phyloP scores from a whole-genome alignment of 2,888 invertebrate genomes.

The Xestoiulus laeticollis region DNA sequence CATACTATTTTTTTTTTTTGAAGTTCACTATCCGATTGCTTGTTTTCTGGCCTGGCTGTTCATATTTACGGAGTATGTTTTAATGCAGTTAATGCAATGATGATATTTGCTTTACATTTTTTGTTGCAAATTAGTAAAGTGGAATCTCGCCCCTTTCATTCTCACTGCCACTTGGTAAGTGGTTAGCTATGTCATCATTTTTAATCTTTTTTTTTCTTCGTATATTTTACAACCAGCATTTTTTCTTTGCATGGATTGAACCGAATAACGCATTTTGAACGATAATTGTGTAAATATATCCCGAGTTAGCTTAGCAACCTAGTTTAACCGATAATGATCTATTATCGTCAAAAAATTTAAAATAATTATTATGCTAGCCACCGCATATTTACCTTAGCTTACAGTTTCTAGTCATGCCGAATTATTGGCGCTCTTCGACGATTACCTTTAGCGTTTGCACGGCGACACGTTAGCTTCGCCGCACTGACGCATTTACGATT shows the following conservation, averaged over 20 bases:
- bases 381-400: background rate
- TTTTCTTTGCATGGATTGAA: background rate
- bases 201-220: background rate
- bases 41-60: background rate
- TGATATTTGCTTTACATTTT: background rate
- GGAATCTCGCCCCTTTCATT: background rate
- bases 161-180: background rate
- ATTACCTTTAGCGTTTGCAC: background rate
- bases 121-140: background rate
- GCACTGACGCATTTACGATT: background rate
- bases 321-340: background rate
- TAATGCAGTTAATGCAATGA: background rate
- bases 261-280: background rate
- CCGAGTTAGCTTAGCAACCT: background rate
- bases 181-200: background rate
- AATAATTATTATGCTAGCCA: background rate
- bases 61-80: background rate
- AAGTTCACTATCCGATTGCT: background rate
- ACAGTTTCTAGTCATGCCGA: background rate
- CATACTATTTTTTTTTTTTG: background rate
- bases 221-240: background rate
- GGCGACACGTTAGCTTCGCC: background rate
- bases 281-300: background rate
- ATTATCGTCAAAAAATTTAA: background rate
- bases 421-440: background rate